Percentiles rank a stretch among this genome's conserved stretches.
Evolutionary conservation across 2,888 invertebrate genomes (phyloP).

Genomic region (Drosophila prolongata): DNA sequence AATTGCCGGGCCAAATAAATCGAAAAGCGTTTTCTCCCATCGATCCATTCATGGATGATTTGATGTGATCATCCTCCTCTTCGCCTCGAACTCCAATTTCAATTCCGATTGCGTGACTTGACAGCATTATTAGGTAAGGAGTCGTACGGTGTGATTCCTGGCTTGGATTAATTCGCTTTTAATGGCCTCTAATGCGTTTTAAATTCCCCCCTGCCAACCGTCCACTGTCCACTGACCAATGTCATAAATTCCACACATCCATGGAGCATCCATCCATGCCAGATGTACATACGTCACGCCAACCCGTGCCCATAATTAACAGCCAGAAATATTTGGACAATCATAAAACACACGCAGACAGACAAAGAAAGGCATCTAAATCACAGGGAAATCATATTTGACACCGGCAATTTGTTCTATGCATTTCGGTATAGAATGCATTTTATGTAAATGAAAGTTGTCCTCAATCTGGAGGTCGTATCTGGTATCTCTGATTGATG

Average conservation of each 20-base stretch:
- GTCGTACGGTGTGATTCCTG: not conserved
- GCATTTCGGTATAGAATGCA: constrained; percentile 63
- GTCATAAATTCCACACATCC: constrained; percentile 39
- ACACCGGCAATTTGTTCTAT: constrained; percentile 74
- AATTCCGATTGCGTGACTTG: constrained; percentile 59
- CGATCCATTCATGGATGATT: constrained; percentile 28
- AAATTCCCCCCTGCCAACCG: constrained; percentile 38
- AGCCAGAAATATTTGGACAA: constrained; percentile 73
- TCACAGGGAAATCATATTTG: constrained; percentile 56
- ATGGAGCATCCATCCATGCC: no score
- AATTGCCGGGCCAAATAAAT: constrained; percentile 17
- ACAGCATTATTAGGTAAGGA: constrained; percentile 65
- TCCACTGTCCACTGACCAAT: constrained; percentile 31
- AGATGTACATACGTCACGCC: constrained; percentile 43
- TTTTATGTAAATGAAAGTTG: constrained; percentile 75
- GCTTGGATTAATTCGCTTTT: constrained; percentile 57
- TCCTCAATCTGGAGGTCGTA: constrained; percentile 58
- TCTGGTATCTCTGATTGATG: constrained; percentile 63
- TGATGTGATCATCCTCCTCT: not conserved
- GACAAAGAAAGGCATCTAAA: constrained; percentile 42
- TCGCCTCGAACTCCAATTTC: not conserved
- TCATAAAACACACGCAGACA: constrained; percentile 50
- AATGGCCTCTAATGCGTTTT: constrained; percentile 70
- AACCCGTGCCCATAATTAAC: constrained; percentile 78
- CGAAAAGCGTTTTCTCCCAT: constrained; percentile 18